Evolutionary conservation across 2,888 invertebrate species (phyloP), one percentile per base, ranked within the genome.

Genomic region (Apamea anceps): DNA sequence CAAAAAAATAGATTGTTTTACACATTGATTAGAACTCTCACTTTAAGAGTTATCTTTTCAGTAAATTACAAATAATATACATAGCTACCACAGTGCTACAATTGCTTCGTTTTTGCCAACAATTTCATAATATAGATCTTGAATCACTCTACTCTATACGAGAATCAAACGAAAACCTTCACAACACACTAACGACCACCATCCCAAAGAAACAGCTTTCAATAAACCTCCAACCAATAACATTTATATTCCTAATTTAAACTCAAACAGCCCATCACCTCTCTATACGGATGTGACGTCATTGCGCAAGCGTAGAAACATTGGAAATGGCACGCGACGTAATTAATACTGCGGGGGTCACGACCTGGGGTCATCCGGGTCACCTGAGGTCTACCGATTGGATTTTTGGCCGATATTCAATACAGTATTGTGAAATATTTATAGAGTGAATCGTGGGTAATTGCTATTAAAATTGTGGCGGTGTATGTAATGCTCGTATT

Each of bases 291-390:
- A 85, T 84, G 77, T 82, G 83, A 87, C 87, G 81, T 87, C 79
- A 76, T 91, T 91, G 88, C 90, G 89, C 90, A 91, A 91, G 87
- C 87, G 85, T 90, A 84, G 85, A 87, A 89, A 86, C 84, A 90
- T 85, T 85, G 87, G 85, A 89, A 91, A 91, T 89, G 86, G 91
- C 89, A 89, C 88, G 88, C 88, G 89, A 88, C 86, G 88, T 90
- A 91, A 91, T 91, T 91, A 91, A 91, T 88, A 91, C 87, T 79
- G 85, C 82, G 74, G 81, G 81, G 89, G 88, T 89, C 88, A 79
- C 70, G 85, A 90, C 85, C 84, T 73, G 45, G 74, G 88, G 88
- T 88, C 88, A 79, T 65, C 37, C 77, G 81, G 85, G 80, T 85
- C 89, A 84, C 66, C 65, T 13, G 66, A 57, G 79, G 87, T 85